Evolutionary conservation across 2,888 invertebrate species (phyloP), one percentile per base, ranked within the genome.

Genomic region (Pyrrhosoma nymphula): DNA sequence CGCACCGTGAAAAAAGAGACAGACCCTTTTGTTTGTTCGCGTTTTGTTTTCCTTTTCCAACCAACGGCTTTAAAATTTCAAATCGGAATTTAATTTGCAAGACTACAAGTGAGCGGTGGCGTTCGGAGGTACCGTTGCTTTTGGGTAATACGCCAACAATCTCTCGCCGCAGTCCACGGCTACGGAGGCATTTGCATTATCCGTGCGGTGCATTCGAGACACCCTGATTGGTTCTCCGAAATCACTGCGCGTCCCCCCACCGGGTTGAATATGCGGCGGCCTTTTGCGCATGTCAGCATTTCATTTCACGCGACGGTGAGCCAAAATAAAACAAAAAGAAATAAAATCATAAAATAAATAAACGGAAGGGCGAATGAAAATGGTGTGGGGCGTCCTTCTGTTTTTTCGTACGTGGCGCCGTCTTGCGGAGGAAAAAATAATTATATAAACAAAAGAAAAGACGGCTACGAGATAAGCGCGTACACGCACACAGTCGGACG

Each of bases 191-290:
- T 91, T 91, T 91, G 91, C 91, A 93, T 93, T 47, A 60, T 69
- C n/a, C 93, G 93, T 93, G 93, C 69, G 39, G 69, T 93, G 93
- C 93, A 93, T 93, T 47, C 93, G 93, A 93, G 93, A 93, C 93
- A 14, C 69, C 63, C 35, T 75, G 93, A 93, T 93, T 93, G 93
- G 93, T 93, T 93, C 93, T 93, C 47, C 93, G 93, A 93, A 93
- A 93, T 47, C 93, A 26, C 93, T 75, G 69, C 93, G 93, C 93
- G 93, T 69, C 56, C 69, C 20, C 20, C 12, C 47, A 47, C 47
- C 47, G 93, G 69, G n/a, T 93, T 69, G 69, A 93, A 93, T 93
- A 75, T 75, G 69, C 93, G 69, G 93, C 69, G n/a, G 39, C 47
- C 93, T 47, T 93, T 93, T 93, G 63, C 93, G 69, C 93, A 93